Evolutionary conservation across 2,888 invertebrate species (phyloP).

Genomic region (Eupithecia vulgata): DNA sequence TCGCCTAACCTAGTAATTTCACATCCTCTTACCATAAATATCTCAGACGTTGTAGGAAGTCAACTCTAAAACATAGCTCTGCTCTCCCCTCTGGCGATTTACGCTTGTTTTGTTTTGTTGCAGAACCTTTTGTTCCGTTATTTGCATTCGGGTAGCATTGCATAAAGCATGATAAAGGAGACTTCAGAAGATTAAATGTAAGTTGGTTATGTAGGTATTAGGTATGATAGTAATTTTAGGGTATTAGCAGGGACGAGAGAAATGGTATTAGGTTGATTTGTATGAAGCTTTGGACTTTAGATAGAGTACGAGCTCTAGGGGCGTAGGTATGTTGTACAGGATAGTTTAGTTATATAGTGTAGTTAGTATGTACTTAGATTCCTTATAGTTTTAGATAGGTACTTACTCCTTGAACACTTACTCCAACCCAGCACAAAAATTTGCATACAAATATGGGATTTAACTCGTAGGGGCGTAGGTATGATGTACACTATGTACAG

Average conservation of each 20-base stretch:
- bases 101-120: background rate
- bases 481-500: background rate
- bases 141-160: constrained; percentile 8
- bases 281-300: background rate
- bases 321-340: background rate
- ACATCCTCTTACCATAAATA: background rate
- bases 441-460: too few species aligned
- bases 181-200: background rate
- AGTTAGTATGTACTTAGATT: background rate
- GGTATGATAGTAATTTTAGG: too few species aligned
- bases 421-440: too few species aligned
- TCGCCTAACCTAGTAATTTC: background rate
- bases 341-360: too few species aligned
- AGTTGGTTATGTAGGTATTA: background rate
- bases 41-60: background rate
- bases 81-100: background rate
- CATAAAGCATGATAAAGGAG: constrained; percentile 19
- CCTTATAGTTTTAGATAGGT: too few species aligned
- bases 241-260: too few species aligned
- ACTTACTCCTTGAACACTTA: background rate
- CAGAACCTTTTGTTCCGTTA: constrained; percentile 3
- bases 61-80: background rate
- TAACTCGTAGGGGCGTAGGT: background rate
- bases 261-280: background rate
- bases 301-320: background rate